Percentiles rank a stretch among this genome's conserved stretches.
These are phyloP conservation scores for Cataglyphis livida DNA, from an alignment of 2,888 invertebrate genomes.

Conservation along the genomic window DNA sequence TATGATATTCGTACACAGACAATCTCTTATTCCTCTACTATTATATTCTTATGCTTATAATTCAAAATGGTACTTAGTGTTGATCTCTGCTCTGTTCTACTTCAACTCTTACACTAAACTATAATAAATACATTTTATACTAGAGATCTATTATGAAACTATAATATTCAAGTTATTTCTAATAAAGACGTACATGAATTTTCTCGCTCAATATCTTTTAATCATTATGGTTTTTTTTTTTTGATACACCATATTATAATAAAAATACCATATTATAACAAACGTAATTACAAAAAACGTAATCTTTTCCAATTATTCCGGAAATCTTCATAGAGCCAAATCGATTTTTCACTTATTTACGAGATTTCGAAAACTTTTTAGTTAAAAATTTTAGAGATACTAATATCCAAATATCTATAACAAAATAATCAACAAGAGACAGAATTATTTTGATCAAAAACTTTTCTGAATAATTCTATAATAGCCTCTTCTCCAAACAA, in stretches of 20 bases:
- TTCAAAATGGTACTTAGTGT: conserved; percentile 17
- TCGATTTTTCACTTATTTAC: background rate
- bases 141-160: conserved; percentile 8
- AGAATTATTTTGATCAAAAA: background rate
- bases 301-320: background rate
- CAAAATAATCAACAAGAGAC: background rate
- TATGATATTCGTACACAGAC: conserved; percentile 70
- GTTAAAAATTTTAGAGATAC: background rate
- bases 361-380: background rate
- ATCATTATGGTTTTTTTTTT: background rate
- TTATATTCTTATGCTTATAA: conserved; percentile 46
- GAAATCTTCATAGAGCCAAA: background rate
- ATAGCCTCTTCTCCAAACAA: conserved; percentile 1
- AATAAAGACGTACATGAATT: background rate
- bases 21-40: conserved; percentile 29
- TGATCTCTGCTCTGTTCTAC: background rate
- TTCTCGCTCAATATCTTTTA: background rate
- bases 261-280: background rate
- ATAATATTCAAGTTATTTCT: no score
- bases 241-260: background rate
- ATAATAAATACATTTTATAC: conserved; percentile 37
- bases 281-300: background rate
- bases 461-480: conserved; percentile 1
- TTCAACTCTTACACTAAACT: conserved; percentile 25
- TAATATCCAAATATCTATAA: background rate